Conservation (phyloP, 2,888 invertebrate species). For the Pandemis cinnamomeana region DNA sequence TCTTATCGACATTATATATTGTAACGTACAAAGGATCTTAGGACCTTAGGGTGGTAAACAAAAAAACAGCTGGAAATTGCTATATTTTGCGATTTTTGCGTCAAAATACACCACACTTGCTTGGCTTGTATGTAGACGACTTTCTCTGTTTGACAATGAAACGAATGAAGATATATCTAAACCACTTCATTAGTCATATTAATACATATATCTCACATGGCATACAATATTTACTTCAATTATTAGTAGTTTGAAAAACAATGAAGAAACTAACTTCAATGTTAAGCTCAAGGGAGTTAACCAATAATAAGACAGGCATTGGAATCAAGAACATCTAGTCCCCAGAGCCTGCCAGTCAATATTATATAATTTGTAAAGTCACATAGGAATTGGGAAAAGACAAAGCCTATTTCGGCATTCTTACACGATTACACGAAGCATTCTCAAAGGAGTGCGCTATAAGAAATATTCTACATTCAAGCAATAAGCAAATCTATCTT, state of each 20-base stretch:
- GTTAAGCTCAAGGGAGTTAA: neutral
- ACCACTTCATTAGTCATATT: neutral
- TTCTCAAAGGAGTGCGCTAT: neutral
- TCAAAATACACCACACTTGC: neutral
- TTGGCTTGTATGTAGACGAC: neutral
- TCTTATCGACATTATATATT: too few species aligned
- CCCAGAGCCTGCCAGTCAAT: neutral
- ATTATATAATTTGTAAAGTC: neutral
- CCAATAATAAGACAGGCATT: neutral
- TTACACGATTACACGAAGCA: neutral
- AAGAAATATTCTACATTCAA: too few species aligned
- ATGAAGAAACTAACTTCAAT: neutral
- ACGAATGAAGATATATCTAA: neutral
- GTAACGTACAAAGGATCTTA: too few species aligned
- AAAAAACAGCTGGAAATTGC: too few species aligned
- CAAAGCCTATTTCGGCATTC: neutral
- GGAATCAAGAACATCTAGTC: neutral
- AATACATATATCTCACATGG: too few species aligned
- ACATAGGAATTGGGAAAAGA: neutral
- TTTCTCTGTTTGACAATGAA: neutral
- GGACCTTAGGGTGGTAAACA: too few species aligned
- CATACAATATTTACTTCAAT: too few species aligned
- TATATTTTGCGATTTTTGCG: too few species aligned
- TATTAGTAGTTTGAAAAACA: too few species aligned
- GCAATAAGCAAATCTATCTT: too few species aligned